A percentile compares a stretch with the other conserved stretches of the same genome.
Evolutionary conservation across 2,888 invertebrate genomes (phyloP).

Genomic region (Synergus gifuensis): DNA sequence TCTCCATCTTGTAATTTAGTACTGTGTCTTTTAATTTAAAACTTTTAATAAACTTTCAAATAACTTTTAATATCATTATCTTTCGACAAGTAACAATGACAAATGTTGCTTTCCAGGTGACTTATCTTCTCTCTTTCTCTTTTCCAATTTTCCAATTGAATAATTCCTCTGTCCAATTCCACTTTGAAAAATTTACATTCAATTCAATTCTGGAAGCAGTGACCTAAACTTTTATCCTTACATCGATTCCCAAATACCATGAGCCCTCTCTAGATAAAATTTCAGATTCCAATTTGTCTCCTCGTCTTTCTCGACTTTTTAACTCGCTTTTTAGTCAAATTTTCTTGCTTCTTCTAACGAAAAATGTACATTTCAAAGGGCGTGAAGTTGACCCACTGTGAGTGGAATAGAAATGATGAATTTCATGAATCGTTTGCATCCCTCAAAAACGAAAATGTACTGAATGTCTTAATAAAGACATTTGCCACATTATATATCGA

Average conservation of each 20-base stretch:
- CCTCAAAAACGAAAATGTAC: too few species aligned
- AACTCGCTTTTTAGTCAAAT: not conserved
- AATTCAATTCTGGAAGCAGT: conserved; percentile 13
- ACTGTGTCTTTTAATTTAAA: too few species aligned
- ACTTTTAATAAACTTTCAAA: too few species aligned
- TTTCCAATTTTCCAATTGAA: not conserved
- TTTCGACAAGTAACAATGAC: too few species aligned
- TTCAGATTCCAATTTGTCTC: not conserved
- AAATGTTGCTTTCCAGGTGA: not conserved
- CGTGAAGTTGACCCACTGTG: too few species aligned
- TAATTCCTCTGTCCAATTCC: not conserved
- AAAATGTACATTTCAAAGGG: conserved; percentile 15
- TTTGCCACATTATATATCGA: too few species aligned
- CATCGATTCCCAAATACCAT: conserved; percentile 6
- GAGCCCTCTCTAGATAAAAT: not conserved
- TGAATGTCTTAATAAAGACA: too few species aligned
- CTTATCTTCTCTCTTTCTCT: not conserved
- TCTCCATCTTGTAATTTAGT: too few species aligned
- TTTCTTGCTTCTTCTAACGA: not conserved
- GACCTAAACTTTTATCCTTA: conserved; percentile 2
- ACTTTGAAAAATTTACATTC: conserved; percentile 19
- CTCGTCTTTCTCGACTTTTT: not conserved
- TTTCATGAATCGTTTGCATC: too few species aligned
- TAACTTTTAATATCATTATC: too few species aligned
- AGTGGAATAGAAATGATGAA: not conserved